phyloP scores from a whole-genome alignment of 37 sponge, comb jelly and placozoan species.

The Hexactinellida sp. region DNA sequence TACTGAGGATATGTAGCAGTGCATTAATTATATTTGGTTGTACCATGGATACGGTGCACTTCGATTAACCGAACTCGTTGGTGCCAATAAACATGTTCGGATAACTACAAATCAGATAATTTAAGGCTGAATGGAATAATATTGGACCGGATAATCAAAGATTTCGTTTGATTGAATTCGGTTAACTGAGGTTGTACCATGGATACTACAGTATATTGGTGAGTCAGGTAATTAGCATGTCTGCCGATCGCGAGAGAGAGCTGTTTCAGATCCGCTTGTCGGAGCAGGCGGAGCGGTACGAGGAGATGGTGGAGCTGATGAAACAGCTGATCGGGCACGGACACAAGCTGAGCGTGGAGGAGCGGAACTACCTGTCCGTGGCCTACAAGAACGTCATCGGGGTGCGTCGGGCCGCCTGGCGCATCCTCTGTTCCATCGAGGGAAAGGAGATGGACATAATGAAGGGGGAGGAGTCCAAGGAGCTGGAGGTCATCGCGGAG shows the following conservation, averaged over 20 bases:
- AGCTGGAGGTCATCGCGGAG: not conserved
- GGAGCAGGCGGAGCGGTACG: conserved; percentile 37
- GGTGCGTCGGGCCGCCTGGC: conserved; percentile 25
- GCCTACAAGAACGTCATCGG: conserved; percentile 40
- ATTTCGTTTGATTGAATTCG: no score
- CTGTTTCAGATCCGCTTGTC: conserved; percentile 17
- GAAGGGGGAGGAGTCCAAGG: conserved; percentile 16
- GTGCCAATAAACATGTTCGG: no score
- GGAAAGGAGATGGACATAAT: not conserved
- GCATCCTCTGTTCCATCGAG: conserved; percentile 19
- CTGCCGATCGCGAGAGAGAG: not conserved
- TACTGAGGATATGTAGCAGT: conserved; percentile 85
- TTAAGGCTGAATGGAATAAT: no score
- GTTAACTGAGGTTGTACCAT: no score
- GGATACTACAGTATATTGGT: no score
- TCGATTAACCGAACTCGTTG: no score
- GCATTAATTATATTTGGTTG: not conserved
- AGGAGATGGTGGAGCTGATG: conserved; percentile 33
- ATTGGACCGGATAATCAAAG: no score
- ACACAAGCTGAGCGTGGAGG: conserved; percentile 20
- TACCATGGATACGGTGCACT: no score
- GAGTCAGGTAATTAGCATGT: no score
- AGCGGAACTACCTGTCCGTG: conserved; percentile 25
- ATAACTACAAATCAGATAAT: no score
- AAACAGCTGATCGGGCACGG: not conserved